A percentile compares a stretch with the other conserved stretches of the same genome.
phyloP scores from a whole-genome alignment of 2,888 invertebrate genomes.

The Eubasilissa splendida region DNA sequence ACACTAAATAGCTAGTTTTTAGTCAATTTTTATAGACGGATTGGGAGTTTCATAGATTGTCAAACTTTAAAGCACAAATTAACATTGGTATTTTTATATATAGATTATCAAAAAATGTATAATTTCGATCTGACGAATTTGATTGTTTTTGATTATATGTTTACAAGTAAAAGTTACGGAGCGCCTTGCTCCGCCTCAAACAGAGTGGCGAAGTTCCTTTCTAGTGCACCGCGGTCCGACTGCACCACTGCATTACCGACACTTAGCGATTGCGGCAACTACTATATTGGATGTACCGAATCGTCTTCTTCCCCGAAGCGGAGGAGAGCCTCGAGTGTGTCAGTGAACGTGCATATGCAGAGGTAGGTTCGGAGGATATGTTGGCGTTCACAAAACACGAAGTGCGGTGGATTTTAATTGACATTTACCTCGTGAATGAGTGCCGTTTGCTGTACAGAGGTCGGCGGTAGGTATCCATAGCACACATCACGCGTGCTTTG shows the following conservation, averaged over 20 bases:
- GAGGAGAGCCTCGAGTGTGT: background rate
- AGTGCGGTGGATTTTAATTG: slow-evolving; percentile 26
- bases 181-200: too few species aligned
- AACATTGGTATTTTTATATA: too few species aligned
- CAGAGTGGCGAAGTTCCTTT: too few species aligned
- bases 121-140: too few species aligned
- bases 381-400: background rate
- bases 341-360: slow-evolving; percentile 7
- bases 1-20: too few species aligned
- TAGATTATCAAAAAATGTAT: too few species aligned
- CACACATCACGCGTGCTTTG: slow-evolving; percentile 2
- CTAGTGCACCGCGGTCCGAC: background rate
- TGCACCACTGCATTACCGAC: background rate
- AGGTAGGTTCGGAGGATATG: background rate
- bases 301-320: background rate
- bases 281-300: background rate
- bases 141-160: too few species aligned
- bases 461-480: background rate
- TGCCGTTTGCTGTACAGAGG: slow-evolving; percentile 10
- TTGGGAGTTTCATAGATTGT: too few species aligned
- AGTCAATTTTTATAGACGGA: too few species aligned
- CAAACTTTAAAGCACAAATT: too few species aligned
- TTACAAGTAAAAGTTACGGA: too few species aligned
- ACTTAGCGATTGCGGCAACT: background rate
- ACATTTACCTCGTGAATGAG: slow-evolving; percentile 24